phyloP scores from a whole-genome alignment of 2,888 invertebrate species.

The Neria commutata region DNA sequence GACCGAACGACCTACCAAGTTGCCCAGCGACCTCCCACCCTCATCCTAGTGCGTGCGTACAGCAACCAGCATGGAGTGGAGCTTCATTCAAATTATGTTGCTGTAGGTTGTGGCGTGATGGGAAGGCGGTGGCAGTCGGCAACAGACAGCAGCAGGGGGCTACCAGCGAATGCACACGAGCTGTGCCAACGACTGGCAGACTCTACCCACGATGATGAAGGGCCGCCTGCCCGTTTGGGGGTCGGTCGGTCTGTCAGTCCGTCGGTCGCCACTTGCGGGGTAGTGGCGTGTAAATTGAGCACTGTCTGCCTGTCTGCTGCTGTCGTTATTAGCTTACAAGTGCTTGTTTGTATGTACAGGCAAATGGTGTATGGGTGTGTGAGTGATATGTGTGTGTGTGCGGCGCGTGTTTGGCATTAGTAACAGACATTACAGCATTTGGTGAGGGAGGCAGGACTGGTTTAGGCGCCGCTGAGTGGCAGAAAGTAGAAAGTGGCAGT shows the following conservation, averaged over 20 bases:
- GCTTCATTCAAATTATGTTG: conserved; percentile 55
- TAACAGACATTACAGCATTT: conserved; percentile 54
- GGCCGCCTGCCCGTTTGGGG: too few species aligned
- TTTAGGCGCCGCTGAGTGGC: too few species aligned
- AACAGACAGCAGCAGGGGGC: not conserved
- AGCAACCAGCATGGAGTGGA: too few species aligned
- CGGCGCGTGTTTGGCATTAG: conserved; percentile 54
- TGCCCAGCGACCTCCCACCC: conserved; percentile 32
- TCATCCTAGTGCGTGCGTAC: conserved; percentile 33
- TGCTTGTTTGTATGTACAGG: conserved; percentile 9
- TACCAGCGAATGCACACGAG: too few species aligned
- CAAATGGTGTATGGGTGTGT: conserved; percentile 8
- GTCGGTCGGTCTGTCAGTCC: too few species aligned
- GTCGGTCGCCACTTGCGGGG: too few species aligned
- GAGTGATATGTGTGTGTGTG: conserved; percentile 40
- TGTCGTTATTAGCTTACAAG: not conserved
- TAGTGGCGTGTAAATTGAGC: conserved; percentile 22
- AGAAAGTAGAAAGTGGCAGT: too few species aligned
- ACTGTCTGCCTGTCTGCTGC: conserved; percentile 6
- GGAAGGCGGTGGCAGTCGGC: not conserved
- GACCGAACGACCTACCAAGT: conserved; percentile 12
- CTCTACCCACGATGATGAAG: too few species aligned
- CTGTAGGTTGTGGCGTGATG: conserved; percentile 53
- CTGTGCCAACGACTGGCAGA: too few species aligned
- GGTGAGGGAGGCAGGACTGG: too few species aligned